These are phyloP conservation scores for Cinclus mexicanus DNA, from an alignment of 2,113 vertebrate genomes.

Conservation along the genomic window DNA sequence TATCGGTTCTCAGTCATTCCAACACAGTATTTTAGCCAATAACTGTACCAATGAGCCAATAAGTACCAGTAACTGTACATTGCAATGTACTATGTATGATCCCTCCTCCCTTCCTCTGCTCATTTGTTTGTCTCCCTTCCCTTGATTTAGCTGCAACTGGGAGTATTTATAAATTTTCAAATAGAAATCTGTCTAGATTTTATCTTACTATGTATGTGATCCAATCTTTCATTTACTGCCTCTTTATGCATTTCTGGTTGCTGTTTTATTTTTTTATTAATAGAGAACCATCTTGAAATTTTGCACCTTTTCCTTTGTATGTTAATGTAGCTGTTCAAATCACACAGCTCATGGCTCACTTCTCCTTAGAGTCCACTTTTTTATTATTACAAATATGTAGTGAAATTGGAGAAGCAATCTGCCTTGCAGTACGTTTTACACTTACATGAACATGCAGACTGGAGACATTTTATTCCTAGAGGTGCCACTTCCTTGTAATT, in stretches of 20 bases:
- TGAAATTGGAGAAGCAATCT: constrained; percentile 27
- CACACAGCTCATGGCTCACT: not conserved
- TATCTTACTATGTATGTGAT: not conserved
- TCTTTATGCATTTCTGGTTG: not conserved
- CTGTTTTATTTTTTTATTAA: not conserved
- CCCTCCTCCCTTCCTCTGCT: not conserved
- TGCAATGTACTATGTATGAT: not conserved
- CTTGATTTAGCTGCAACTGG: not conserved
- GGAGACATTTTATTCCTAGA: constrained; percentile 19
- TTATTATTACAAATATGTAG: constrained; percentile 3
- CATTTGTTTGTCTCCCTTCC: not conserved
- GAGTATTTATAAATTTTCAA: not conserved
- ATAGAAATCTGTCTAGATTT: not conserved
- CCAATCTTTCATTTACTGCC: not conserved
- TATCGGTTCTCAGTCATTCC: not conserved
- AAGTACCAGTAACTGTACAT: not conserved
- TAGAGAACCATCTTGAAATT: not conserved
- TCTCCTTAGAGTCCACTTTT: not conserved
- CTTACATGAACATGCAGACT: not conserved
- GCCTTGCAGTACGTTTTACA: constrained; percentile 34
- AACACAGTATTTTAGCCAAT: not conserved
- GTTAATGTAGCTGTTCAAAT: not conserved
- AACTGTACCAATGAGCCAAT: too few relatives aligned
- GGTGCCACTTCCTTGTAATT: not conserved
- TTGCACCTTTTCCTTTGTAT: not conserved